These are phyloP conservation scores for Eumacrocentrus americanus DNA, from an alignment of 2,888 invertebrate species.

Conservation along the genomic window DNA sequence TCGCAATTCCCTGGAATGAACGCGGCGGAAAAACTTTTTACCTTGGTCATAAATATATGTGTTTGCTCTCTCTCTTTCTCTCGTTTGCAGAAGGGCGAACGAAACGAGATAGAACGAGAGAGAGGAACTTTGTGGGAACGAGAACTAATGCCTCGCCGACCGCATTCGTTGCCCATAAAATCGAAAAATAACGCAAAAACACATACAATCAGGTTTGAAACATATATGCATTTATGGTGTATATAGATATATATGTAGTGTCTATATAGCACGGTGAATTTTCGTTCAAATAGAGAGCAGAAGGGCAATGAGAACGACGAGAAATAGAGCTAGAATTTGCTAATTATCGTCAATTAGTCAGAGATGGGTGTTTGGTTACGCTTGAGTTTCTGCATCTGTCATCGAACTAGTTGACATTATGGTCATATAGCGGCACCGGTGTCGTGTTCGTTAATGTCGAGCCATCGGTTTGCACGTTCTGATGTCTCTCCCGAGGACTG, in stretches of 20 bases:
- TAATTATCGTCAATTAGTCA: conserved; percentile 1
- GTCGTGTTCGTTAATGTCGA: conserved; percentile 14
- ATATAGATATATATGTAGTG: neutral
- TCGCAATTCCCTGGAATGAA: conserved; percentile 9
- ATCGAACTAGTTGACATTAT: conserved; percentile 17
- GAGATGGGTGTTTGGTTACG: neutral
- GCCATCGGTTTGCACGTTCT: conserved; percentile 5
- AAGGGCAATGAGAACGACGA: neutral
- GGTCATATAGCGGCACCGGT: conserved; percentile 2
- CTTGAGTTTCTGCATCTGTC: conserved; percentile 10
- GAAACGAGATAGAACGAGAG: too few relatives aligned
- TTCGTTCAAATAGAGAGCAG: neutral
- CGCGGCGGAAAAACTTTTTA: conserved; percentile 14
- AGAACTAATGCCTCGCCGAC: conserved; percentile 1
- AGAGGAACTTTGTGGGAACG: conserved; percentile 17
- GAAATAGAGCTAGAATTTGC: neutral
- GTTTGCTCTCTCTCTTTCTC: neutral
- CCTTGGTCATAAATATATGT: conserved; percentile 19
- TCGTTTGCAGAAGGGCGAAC: neutral
- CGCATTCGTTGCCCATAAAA: conserved; percentile 10
- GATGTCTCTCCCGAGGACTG: conserved; percentile 5
- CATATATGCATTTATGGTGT: neutral
- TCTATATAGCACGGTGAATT: neutral
- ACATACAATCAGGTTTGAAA: neutral
- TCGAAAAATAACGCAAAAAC: conserved; percentile 9